Base-by-base conservation (phyloP, 1,140 invertebrate species). In the Zaprionus ornatus region DNA sequence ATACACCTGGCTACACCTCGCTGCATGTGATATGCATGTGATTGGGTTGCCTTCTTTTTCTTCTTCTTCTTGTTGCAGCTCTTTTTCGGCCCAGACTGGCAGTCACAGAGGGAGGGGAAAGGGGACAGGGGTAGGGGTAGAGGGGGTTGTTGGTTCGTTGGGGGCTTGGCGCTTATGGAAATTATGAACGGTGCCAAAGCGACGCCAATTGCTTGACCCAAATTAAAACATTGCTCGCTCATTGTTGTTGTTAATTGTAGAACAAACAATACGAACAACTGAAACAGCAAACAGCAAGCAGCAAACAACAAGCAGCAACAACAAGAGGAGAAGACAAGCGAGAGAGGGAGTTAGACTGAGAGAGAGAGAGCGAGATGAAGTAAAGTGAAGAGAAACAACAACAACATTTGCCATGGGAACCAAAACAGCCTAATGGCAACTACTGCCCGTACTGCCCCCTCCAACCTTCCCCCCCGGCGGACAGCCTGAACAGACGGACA, bases 181-280 rank as follows among this genome's bases (percentile, higher is more conserved):
- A 88, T 88, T 87, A 88, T 87, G 45, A 71, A 87, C 79, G 78
- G 65, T 72, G 70, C 13, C 72, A 45, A 69, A 69, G 80, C 83
- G 83, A 88, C 82, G 69, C 83, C 77, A 87, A 87, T 87, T 88
- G 83, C 70, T 63, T 88, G 83, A 87, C 83, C 83, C 84, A 87
- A 87, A 72, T 75, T 59, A 67, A 68, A 75, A 76, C 71, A 75
- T 70, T 83, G 65, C 60, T 32, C 52, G 72, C 45, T 57, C 54
- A 67, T 57, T 42, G 71, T 83, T 57, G 35, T 80, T 78, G 83
- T 85, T 86, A 86, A 86, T 86, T 86, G 79, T 74, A 76, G 73
- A 81, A 78, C 84, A 83, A 87, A 88, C 80, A 80, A 23, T 45
- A 32, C 25, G 40, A 61, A 45, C 57, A 61, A 45, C 29, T 17